Evolutionary conservation across 2,888 invertebrate species (phyloP).

Genomic region (Ptilodon capucinus): DNA sequence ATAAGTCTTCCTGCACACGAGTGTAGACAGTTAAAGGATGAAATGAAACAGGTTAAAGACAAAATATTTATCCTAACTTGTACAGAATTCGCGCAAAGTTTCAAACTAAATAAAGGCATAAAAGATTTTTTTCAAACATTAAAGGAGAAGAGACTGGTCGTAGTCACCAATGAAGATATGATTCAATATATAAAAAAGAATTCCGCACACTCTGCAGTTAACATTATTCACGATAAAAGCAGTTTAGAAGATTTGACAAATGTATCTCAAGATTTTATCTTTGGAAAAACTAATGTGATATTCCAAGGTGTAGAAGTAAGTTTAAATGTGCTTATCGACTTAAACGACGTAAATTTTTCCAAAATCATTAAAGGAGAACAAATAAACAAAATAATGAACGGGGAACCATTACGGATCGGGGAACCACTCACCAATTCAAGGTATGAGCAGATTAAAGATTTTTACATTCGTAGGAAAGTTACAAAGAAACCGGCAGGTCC

Average conservation of each 20-base stretch:
- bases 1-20: not conserved
- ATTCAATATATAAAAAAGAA: not conserved
- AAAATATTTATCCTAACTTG: not conserved
- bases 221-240: not conserved
- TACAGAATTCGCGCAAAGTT: not conserved
- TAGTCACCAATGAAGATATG: not conserved
- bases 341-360: not conserved
- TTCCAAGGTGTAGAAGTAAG: not conserved
- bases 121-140: not conserved
- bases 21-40: not conserved
- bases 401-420: slow-evolving; percentile 3
- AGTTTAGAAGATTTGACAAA: slow-evolving; percentile 2
- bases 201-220: not conserved
- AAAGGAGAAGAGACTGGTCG: not conserved
- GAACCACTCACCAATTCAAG: not conserved
- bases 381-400: slow-evolving; percentile 4
- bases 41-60: not conserved
- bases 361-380: slow-evolving; percentile 2
- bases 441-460: slow-evolving; percentile 5
- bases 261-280: slow-evolving; percentile 1
- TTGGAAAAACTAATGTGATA: not conserved
- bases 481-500: no score
- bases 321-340: not conserved
- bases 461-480: slow-evolving; percentile 1
- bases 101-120: not conserved